Conservation (phyloP, 2,113 vertebrate species). For the Eulemur macaco region DNA sequence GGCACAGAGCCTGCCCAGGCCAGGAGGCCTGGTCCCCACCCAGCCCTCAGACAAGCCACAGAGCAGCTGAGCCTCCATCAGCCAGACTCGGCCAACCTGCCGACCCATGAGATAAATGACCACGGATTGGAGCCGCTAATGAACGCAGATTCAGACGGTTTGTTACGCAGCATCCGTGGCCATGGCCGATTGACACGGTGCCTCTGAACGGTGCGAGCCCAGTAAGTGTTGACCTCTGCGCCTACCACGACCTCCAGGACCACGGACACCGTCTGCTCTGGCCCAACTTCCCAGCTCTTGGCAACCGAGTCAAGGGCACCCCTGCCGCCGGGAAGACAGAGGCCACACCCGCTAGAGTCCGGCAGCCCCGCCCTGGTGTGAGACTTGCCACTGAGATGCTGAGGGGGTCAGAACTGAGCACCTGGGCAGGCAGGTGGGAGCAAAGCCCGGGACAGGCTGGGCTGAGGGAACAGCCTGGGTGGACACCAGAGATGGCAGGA, state of each 20-base stretch:
- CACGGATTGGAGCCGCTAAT: not conserved
- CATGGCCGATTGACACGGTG: accelerated
- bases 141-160: not conserved
- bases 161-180: not conserved
- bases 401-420: not conserved
- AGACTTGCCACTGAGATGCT: not conserved
- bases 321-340: not conserved
- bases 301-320: not conserved
- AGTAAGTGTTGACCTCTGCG: accelerated
- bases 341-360: no score
- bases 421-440: not conserved
- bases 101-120: accelerated
- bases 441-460: not conserved
- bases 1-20: not conserved
- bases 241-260: accelerated
- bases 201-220: not conserved
- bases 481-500: not conserved
- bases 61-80: not conserved
- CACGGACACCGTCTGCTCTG: not conserved
- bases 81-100: not conserved
- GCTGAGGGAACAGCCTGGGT: not conserved
- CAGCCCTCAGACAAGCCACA: accelerated
- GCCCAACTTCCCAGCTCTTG: not conserved
- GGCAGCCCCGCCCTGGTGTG: not conserved
- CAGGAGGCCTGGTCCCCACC: not conserved